Percentiles rank a stretch among this genome's conserved stretches.
These are phyloP conservation scores for Pollenia griseotomentosa DNA, from an alignment of 2,888 invertebrate species.

Conservation along the genomic window DNA sequence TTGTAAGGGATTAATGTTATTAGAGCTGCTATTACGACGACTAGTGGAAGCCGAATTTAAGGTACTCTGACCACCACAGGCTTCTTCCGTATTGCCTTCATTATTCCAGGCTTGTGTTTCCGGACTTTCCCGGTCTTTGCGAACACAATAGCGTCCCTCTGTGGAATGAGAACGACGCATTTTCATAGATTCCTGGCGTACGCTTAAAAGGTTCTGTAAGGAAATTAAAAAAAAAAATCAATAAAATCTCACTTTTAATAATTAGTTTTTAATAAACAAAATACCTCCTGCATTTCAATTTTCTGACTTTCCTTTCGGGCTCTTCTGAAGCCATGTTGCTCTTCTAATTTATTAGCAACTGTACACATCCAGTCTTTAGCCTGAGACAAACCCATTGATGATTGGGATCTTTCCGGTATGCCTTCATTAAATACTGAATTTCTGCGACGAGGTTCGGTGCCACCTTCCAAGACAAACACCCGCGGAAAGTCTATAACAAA, in stretches of 20 bases:
- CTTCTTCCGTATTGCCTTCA: conserved; percentile 18
- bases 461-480: conserved; percentile 79
- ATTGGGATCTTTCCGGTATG: conserved; percentile 82
- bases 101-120: not conserved
- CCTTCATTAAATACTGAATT: conserved; percentile 77
- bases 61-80: conserved; percentile 57
- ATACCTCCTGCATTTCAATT: conserved; percentile 80
- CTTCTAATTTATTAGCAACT: conserved; percentile 81
- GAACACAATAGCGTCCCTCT: conserved; percentile 80
- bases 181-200: conserved; percentile 78
- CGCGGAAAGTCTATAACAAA: conserved; percentile 81
- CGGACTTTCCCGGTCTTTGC: conserved; percentile 43
- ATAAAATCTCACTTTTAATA: not conserved
- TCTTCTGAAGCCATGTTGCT: conserved; percentile 79
- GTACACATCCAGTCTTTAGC: conserved; percentile 79
- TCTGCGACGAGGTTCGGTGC: conserved; percentile 77
- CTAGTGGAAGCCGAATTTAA: conserved; percentile 20
- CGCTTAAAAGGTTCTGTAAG: conserved; percentile 78
- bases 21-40: conserved; percentile 44
- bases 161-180: conserved; percentile 81
- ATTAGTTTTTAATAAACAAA: not conserved
- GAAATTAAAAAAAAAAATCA: not conserved
- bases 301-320: conserved; percentile 76
- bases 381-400: conserved; percentile 80
- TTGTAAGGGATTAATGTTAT: conserved; percentile 52